phyloP scores from a whole-genome alignment of 2,797 vertebrate species.

The Capromys pilorides region DNA sequence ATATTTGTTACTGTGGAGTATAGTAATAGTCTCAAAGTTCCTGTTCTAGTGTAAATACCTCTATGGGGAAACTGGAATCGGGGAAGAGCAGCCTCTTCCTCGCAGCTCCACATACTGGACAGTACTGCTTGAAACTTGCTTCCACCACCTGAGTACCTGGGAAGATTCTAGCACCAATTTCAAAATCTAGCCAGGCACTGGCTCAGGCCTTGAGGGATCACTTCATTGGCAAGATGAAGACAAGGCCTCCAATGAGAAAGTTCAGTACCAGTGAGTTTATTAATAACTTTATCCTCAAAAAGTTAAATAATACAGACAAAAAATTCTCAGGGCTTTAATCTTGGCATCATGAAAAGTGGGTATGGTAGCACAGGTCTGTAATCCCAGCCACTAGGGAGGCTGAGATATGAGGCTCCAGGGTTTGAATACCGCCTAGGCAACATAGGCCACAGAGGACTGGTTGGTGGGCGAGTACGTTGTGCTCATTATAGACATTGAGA shows the following conservation, averaged over 20 bases:
- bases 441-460: too few species aligned
- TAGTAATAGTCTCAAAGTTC: background rate
- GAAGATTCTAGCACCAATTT: background rate
- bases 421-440: background rate
- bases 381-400: too few species aligned
- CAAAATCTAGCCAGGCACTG: background rate
- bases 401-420: background rate
- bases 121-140: background rate
- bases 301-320: background rate
- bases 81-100: background rate
- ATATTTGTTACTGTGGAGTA: background rate
- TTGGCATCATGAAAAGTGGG: background rate
- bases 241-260: background rate
- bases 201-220: background rate
- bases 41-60: background rate
- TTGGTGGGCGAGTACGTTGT: too few species aligned
- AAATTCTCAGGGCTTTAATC: background rate
- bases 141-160: background rate
- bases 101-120: background rate
- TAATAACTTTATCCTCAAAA: background rate
- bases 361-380: too few species aligned
- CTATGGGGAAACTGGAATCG: background rate
- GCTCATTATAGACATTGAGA: background rate
- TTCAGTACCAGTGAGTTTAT: background rate
- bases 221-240: background rate